Base-by-base conservation (phyloP, 2,113 vertebrate species). In the Aegithalos caudatus region DNA sequence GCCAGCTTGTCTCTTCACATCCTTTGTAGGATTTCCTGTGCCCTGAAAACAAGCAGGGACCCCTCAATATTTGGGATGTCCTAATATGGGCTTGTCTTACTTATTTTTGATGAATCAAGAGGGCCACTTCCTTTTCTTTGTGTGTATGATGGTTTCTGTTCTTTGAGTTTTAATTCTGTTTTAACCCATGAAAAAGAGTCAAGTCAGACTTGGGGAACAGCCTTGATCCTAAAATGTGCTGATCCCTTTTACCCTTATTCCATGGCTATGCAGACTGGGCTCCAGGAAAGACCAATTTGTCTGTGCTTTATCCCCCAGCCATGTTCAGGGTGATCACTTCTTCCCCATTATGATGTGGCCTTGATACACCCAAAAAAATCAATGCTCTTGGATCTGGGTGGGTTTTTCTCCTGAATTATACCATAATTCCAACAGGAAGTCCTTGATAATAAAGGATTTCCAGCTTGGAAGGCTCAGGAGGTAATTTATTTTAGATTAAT, bases 401-500 rank as follows among this genome's bases (percentile, higher is more conserved):
- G 83, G 8, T 21, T 81, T n/a, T 79, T 42, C 24, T 78, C 45
- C 77, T 67, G 81, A 94, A 53, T 37, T 47, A 23, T 8, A 1
- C 62, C 71, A 12, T 37, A 76, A 72, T 71, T 96, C 76, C 79
- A 94, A 84, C 15, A 88, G 82, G 47, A 90, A 80, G 62, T 40
- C 56, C 50, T 78, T 92, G 81, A 48, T 53, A 90, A 65, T 42
- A 28, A 54, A 18, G 50, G 37, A 67, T 92, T 94, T 94, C 80
- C 73, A 92, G 33, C 61, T 95, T 95, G 73, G 56, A 91, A 91
- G 71, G 47, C 48, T 89, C 53, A 58, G 44, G 69, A 74, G 23
- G 45, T 89, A 88, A 81, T 92, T 95, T 91, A 78, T 88, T 92
- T 96, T 85, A 87, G 62, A 92, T 91, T 82, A 89, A 92, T 86